phyloP scores from a whole-genome alignment of 1,140 invertebrate genomes.

The Bombus sylvicola region DNA sequence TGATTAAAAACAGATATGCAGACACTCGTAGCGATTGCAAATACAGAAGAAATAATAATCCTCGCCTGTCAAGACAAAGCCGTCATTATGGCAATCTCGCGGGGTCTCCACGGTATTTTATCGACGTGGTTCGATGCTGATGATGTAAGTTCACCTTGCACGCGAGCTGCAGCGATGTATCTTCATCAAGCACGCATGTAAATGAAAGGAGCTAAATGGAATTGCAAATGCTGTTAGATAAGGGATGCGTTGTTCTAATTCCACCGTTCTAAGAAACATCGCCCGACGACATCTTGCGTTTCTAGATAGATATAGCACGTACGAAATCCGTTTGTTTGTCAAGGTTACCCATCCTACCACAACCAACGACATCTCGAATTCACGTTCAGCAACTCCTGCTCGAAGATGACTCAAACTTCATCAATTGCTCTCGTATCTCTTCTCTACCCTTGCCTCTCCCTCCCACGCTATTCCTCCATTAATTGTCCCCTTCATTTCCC shows the following conservation, averaged over 20 bases:
- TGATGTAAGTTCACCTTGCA: conserved; percentile 52
- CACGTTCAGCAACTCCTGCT: neutral
- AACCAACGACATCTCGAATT: neutral
- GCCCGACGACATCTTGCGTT: neutral
- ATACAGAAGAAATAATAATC: conserved; percentile 27
- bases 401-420: neutral
- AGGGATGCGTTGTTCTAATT: neutral
- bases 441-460: neutral
- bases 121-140: conserved; percentile 34
- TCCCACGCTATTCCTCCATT: neutral
- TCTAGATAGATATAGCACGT: neutral
- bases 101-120: conserved; percentile 22
- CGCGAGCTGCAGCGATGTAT: conserved; percentile 35
- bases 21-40: conserved; percentile 26
- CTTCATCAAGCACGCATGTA: conserved; percentile 18
- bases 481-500: neutral
- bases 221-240: neutral
- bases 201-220: conserved; percentile 14
- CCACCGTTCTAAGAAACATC: neutral
- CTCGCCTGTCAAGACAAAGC: conserved; percentile 31
- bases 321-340: neutral
- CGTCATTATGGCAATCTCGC: conserved; percentile 16
- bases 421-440: neutral
- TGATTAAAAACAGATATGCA: neutral
- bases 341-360: neutral